Evolutionary conservation across 2,888 invertebrate genomes (phyloP), one percentile per base, ranked within the genome.

Genomic region (Drosophila lacicola): DNA sequence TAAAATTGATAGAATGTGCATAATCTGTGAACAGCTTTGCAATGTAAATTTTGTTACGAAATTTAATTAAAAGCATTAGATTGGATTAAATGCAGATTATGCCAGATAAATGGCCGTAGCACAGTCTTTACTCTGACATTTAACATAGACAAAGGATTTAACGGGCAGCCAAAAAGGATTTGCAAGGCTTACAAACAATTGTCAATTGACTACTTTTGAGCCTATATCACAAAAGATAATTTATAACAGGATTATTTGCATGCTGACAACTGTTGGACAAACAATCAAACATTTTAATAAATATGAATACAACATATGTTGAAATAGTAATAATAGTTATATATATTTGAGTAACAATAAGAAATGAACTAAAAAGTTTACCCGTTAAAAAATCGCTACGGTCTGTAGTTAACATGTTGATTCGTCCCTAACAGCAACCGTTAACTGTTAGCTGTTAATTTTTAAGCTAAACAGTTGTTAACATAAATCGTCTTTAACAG

Each of bases 51-150:
- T 57, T 34, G 13, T 46, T 45, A 14, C 42, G 19, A 37, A 77
- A 72, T 67, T 63, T 49, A 56, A 78, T 78, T 60, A 73, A 75
- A 41, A 37, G 58, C 34, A 47, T 78, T 67, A 67, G 29, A 33
- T 44, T 44, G 68, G 74, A 46, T 78, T 67, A 73, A 37, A 29
- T 17, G 57, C 25, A 33, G 19, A 37, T 77, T 39, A 42, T 14
- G 17, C 33, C 34, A 57, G 60, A 61, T 61, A 34, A 74, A 74
- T 66, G 51, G 39, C n/a, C 51, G 25, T 11, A 56, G 29, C 19
- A 13, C 11, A 6, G 5, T 45, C 41, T 42, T 36, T 60, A 44
- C 34, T 10, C 6, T 37, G 17, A 2, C 34, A 29, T 29, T 6
- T 42, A 9, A 34, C 19, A 2, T 5, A 39, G 41, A 25, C 19